These are phyloP conservation scores for Enteromius fasciolatus DNA, from an alignment of 2,797 vertebrate genomes.

Conservation along the genomic window DNA sequence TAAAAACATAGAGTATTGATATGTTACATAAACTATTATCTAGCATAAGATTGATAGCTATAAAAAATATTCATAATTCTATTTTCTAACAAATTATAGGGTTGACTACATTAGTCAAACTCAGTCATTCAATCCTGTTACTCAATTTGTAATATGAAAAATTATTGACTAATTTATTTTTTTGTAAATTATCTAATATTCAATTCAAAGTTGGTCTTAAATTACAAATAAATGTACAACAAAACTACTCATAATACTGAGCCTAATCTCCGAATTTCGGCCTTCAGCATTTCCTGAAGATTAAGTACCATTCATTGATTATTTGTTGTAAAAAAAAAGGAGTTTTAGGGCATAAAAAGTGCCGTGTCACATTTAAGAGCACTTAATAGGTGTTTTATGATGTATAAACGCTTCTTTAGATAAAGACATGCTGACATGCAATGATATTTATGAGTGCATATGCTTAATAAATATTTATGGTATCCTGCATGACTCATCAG, in stretches of 20 bases:
- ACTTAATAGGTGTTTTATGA: background rate
- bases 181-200: background rate
- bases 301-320: slow-evolving; percentile 1
- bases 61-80: background rate
- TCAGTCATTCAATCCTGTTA: background rate
- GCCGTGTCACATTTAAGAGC: background rate
- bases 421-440: background rate
- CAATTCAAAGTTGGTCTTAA: background rate
- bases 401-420: slow-evolving; percentile 11
- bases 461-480: slow-evolving; percentile 29
- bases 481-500: slow-evolving; percentile 9
- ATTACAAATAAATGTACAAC: background rate
- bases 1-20: background rate
- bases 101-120: background rate
- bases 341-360: background rate
- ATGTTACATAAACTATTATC: background rate
- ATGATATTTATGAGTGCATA: slow-evolving; percentile 1
- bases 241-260: background rate
- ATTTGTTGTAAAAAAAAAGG: background rate
- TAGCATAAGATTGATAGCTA: background rate
- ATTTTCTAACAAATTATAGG: background rate
- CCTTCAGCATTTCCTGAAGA: background rate
- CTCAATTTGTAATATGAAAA: background rate
- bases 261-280: background rate
- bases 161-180: background rate